These are phyloP conservation scores for Chanos chanos DNA, from an alignment of 2,797 vertebrate genomes.

Conservation along the genomic window DNA sequence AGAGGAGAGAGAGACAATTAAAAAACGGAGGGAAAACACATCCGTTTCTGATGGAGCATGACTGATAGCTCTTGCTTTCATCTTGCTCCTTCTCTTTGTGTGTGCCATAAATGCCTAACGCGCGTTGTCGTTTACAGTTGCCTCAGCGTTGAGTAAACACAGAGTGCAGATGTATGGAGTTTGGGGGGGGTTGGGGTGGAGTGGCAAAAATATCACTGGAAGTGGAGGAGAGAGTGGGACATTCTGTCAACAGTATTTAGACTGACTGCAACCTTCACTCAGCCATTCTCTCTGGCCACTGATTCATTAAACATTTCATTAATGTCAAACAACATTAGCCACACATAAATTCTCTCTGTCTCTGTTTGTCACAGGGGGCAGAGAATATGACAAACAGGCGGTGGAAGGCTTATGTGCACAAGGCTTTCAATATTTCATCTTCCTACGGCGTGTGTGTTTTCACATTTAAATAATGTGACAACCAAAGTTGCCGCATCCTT, in stretches of 20 bases:
- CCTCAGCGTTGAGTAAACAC: too few relatives aligned
- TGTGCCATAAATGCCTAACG: too few relatives aligned
- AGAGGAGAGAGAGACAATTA: too few relatives aligned
- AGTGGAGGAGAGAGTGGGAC: conserved; percentile 14
- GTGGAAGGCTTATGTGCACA: too few relatives aligned
- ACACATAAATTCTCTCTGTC: conserved; percentile 23
- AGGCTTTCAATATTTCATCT: too few relatives aligned
- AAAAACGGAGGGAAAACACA: too few relatives aligned
- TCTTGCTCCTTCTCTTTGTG: too few relatives aligned
- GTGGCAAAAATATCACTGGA: conserved; percentile 11
- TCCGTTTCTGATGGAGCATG: too few relatives aligned
- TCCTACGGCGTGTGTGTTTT: background rate
- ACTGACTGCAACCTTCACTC: conserved; percentile 46
- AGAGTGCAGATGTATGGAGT: background rate
- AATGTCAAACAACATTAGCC: conserved; percentile 64
- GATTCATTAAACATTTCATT: conserved; percentile 69
- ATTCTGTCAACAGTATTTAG: conserved; percentile 48
- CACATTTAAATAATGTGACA: background rate
- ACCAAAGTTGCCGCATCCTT: background rate
- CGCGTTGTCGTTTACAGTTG: too few relatives aligned
- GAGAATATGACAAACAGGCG: background rate
- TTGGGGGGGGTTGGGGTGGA: background rate
- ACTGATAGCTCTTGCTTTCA: too few relatives aligned
- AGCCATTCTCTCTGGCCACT: conserved; percentile 45
- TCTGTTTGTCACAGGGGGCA: too few relatives aligned